Evolutionary conservation across 1,140 invertebrate genomes (phyloP).

Genomic region (Lycorma delicatula): DNA sequence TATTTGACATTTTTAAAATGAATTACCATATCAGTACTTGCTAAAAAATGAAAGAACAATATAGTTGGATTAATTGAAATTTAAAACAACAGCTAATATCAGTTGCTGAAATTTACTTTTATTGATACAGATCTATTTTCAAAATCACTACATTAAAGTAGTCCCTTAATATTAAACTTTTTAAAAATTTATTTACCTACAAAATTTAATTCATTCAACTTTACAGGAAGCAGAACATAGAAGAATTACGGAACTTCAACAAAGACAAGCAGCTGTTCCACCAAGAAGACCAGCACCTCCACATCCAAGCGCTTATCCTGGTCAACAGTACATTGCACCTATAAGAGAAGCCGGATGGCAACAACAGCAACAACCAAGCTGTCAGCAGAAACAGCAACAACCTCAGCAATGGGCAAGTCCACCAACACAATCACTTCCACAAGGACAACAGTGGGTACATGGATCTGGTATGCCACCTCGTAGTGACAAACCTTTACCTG

Average conservation of each 20-base stretch:
- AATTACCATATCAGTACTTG: too few relatives aligned
- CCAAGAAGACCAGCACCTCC: slow-evolving; percentile 12
- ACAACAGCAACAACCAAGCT: not conserved
- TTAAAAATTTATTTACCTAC: not conserved
- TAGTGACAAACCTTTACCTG: slow-evolving; percentile 51
- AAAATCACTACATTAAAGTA: not conserved
- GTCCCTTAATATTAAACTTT: too few relatives aligned
- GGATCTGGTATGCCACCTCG: slow-evolving; percentile 1
- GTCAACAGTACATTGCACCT: slow-evolving; percentile 5
- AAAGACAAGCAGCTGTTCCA: slow-evolving; percentile 35
- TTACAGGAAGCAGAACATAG: slow-evolving; percentile 83
- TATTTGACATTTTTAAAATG: too few relatives aligned
- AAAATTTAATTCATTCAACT: slow-evolving; percentile 19
- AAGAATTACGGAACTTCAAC: slow-evolving; percentile 61
- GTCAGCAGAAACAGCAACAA: not conserved
- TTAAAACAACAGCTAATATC: too few relatives aligned
- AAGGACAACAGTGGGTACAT: slow-evolving; percentile 9
- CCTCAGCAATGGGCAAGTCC: not conserved
- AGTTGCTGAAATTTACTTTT: not conserved
- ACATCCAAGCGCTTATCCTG: slow-evolving; percentile 7
- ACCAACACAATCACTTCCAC: not conserved
- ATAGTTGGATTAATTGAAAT: too few relatives aligned
- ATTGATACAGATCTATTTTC: not conserved
- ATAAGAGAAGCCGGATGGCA: not conserved
- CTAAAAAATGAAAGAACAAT: too few relatives aligned